Conservation (phyloP, 2,888 invertebrate genomes). For the Drosophila multiciliata region DNA sequence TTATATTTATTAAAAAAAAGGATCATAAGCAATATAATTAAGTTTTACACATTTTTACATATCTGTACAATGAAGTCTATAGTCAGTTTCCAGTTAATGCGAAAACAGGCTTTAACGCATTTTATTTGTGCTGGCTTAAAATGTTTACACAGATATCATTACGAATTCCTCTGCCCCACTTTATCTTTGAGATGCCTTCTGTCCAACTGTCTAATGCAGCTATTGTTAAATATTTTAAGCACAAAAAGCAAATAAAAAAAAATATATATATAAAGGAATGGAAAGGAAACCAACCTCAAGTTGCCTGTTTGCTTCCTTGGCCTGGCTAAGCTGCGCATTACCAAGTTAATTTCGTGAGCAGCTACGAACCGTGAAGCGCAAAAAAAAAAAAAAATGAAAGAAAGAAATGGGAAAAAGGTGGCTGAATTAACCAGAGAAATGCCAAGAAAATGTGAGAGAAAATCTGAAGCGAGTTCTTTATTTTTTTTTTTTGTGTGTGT, state of each 20-base stretch:
- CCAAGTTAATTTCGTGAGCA: conserved; percentile 64
- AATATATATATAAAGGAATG: background rate
- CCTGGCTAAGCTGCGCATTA: conserved; percentile 60
- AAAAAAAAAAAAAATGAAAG: background rate
- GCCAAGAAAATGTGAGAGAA: conserved; percentile 50
- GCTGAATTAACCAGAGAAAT: conserved; percentile 77
- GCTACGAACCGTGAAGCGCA: conserved; percentile 40
- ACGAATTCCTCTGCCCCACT: conserved; percentile 9
- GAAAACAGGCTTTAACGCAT: background rate
- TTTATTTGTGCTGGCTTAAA: background rate
- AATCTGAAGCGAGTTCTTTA: conserved; percentile 60
- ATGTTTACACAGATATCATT: conserved; percentile 26
- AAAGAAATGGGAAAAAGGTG: conserved; percentile 19
- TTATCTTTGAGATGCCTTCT: conserved; percentile 7
- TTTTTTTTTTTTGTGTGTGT: conserved; percentile 15
- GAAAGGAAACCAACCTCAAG: background rate
- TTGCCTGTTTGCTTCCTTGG: conserved; percentile 2
- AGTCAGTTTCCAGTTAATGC: background rate
- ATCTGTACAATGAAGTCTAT: background rate
- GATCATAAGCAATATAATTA: background rate
- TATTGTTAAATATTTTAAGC: conserved; percentile 51
- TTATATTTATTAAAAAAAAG: no score
- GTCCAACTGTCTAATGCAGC: conserved; percentile 30
- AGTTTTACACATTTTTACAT: background rate
- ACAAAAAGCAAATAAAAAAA: conserved; percentile 22